Evolutionary conservation across 2,888 invertebrate species (phyloP).

Genomic region (Phrixothrix hirtus): DNA sequence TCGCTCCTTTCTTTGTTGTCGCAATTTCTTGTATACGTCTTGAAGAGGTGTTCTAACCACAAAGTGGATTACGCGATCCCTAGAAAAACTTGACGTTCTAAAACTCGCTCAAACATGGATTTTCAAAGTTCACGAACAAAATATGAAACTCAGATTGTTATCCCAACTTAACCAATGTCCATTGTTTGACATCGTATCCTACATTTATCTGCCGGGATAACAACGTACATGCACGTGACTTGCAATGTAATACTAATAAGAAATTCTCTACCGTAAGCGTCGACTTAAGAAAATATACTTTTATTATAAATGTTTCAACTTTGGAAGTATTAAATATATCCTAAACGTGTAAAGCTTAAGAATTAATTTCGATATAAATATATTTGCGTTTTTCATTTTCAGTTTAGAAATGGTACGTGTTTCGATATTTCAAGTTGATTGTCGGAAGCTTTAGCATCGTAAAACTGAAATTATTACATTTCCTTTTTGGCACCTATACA

Average conservation of each 20-base stretch:
- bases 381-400: no score
- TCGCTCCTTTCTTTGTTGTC: conserved; percentile 34
- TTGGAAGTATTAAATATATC: no score
- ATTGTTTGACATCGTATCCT: conserved; percentile 47
- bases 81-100: conserved; percentile 38
- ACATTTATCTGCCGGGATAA: conserved; percentile 49
- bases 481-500: conserved; percentile 28
- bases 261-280: conserved; percentile 8
- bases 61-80: conserved; percentile 33
- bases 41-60: conserved; percentile 33
- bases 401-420: no score
- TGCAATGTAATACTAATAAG: conserved; percentile 29
- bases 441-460: conserved; percentile 22
- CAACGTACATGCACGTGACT: conserved; percentile 46
- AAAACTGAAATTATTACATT: conserved; percentile 29
- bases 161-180: conserved; percentile 43
- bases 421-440: no score
- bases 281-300: conserved; percentile 7
- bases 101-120: conserved; percentile 35
- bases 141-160: conserved; percentile 48
- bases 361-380: no score
- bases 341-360: no score
- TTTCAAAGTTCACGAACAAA: conserved; percentile 38
- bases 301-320: not conserved
- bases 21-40: conserved; percentile 40